Conservation (phyloP, 2,888 invertebrate genomes). For the Heteromyza rotundicornis region DNA sequence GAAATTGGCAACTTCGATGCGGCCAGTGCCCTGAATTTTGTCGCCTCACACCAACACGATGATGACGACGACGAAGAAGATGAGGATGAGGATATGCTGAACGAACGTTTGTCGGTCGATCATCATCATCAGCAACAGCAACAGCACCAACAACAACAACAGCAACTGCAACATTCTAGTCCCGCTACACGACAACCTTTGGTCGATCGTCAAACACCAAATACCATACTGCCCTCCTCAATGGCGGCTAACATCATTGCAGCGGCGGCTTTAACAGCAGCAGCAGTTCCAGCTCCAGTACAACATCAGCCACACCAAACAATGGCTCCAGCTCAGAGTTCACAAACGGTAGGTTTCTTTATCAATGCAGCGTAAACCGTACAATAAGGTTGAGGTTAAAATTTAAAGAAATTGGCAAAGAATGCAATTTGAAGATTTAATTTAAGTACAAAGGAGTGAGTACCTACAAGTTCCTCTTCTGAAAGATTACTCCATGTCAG, state of each 20-base stretch:
- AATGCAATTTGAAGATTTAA: too few relatives aligned
- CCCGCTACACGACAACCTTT: constrained; percentile 72
- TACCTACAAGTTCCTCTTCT: too few relatives aligned
- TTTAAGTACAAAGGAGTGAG: too few relatives aligned
- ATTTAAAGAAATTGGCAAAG: too few relatives aligned
- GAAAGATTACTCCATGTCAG: too few relatives aligned
- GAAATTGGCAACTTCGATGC: constrained; percentile 74
- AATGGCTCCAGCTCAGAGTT: constrained; percentile 24
- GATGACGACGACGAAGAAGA: constrained; percentile 31
- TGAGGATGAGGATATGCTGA: constrained; percentile 27
- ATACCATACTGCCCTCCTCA: constrained; percentile 72
- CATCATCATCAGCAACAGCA: constrained; percentile 35
- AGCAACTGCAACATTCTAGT: constrained; percentile 50
- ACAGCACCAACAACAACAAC: constrained; percentile 37
- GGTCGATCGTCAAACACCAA: constrained; percentile 74
- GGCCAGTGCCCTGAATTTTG: constrained; percentile 66
- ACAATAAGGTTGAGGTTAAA: not conserved
- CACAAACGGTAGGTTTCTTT: constrained; percentile 57
- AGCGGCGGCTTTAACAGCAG: constrained; percentile 19
- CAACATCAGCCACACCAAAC: constrained; percentile 23
- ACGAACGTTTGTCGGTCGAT: constrained; percentile 43
- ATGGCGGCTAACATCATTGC: constrained; percentile 18
- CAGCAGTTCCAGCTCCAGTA: constrained; percentile 23
- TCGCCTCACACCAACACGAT: constrained; percentile 30
- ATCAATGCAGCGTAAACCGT: too few relatives aligned